Percentiles rank a stretch among this genome's conserved stretches.
These are phyloP conservation scores for Hypsopygia costalis DNA, from an alignment of 2,888 invertebrate species.

Conservation along the genomic window DNA sequence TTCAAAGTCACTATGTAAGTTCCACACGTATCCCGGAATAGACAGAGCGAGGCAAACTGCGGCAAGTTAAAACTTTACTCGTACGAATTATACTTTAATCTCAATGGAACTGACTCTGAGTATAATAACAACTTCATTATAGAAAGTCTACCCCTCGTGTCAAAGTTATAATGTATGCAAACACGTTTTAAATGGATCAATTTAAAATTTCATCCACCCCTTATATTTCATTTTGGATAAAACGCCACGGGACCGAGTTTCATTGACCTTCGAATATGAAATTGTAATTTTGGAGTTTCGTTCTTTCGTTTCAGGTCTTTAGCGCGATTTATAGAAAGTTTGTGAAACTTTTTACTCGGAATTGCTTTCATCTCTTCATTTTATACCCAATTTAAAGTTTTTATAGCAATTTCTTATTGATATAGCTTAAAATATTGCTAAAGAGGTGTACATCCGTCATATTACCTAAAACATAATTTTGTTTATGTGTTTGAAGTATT, in stretches of 20 bases:
- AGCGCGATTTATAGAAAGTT: neutral
- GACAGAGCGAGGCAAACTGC: no score
- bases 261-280: neutral
- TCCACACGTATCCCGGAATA: no score
- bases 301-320: constrained; percentile 1
- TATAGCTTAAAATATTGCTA: no score
- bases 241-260: neutral
- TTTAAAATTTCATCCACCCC: constrained; percentile 7
- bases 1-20: no score
- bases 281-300: constrained; percentile 2
- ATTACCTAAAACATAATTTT: no score
- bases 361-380: neutral
- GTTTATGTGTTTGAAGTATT: no score
- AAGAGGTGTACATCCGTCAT: no score
- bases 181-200: constrained; percentile 10
- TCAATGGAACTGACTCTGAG: constrained; percentile 3
- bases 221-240: neutral
- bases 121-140: constrained; percentile 8
- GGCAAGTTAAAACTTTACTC: neutral
- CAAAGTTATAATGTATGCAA: constrained; percentile 14
- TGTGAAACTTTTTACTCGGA: neutral
- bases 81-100: constrained; percentile 9
- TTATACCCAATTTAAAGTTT: no score
- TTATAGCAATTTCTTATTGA: no score
- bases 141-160: neutral